Conservation (phyloP, 1,140 invertebrate species). For the Dryas iulia region DNA sequence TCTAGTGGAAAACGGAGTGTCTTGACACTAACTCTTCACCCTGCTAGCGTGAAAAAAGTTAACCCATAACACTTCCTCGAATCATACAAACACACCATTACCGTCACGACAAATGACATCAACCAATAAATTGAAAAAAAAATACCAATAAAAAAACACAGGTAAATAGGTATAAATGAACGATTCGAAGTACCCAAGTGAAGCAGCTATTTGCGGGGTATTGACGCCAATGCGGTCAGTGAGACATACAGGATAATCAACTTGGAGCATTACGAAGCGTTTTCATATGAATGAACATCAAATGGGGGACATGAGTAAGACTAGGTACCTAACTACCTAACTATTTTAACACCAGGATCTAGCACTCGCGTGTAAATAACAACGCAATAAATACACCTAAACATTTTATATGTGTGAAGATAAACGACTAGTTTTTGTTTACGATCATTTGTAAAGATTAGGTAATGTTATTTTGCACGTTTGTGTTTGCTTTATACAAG, state of each 20-base stretch:
- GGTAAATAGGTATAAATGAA: neutral
- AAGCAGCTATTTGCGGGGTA: constrained; percentile 8
- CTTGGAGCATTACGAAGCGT: constrained; percentile 20
- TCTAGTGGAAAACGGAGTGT: too few relatives aligned
- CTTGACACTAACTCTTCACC: too few relatives aligned
- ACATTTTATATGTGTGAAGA: neutral
- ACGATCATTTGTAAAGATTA: neutral
- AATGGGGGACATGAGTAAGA: constrained; percentile 21
- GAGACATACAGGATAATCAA: constrained; percentile 27
- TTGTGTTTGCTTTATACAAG: neutral
- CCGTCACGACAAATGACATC: too few relatives aligned
- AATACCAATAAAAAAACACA: neutral
- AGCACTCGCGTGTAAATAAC: neutral
- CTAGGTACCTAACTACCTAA: constrained; percentile 9
- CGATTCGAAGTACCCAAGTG: neutral
- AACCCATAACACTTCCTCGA: too few relatives aligned
- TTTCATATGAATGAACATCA: constrained; percentile 26
- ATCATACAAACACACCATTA: too few relatives aligned
- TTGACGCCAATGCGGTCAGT: constrained; percentile 32
- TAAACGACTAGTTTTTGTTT: neutral
- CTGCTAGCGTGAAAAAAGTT: too few relatives aligned
- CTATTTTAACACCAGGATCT: neutral
- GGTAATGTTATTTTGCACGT: neutral
- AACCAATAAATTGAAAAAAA: too few relatives aligned
- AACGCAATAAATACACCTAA: neutral